Base-by-base conservation (phyloP, 2,113 vertebrate species). In the Hemicordylus capensis region DNA sequence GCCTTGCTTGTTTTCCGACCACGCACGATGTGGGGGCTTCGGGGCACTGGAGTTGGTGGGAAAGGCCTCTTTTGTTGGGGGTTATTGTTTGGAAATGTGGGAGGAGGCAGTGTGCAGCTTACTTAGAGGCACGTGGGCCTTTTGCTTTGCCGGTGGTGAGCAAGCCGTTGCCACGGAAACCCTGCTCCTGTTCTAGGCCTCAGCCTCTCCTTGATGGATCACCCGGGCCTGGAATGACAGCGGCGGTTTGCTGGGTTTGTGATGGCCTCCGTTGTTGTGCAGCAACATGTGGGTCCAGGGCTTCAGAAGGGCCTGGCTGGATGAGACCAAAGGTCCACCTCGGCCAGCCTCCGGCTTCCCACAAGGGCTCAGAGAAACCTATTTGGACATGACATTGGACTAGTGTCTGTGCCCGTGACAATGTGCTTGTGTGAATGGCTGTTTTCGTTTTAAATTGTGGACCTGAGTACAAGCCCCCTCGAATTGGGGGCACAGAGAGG, bases 151-250 rank as follows among this genome's bases (percentile, higher is more conserved):
- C 58, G n/a, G 28, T 34, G 8, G 20, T 44, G 39, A 46, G 39
- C 9, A 28, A 72, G 73, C 31, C 5, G 77, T 80, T 80, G 77
- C 77, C 77, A 48, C 31, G 77, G 77, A 34, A 80, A 80, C 77
- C 77, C 77, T 22, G 14, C 61, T 28, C 17, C 9, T 20, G 28
- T n/a, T 78, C 26, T 44, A 64, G 59, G 77, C 39, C 77, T n/a
- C 56, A 44, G 37, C 56, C 37, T 78, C 34, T 28, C 39, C 39
- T 64, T 64, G 42, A 79, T 79, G 63, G 63, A 63, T 63, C 39
- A 42, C 10, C 28, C 5, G 39, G 15, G 39, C 26, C 26, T 9
- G 10, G 22, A 19, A 10, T n/a, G 4, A 37, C 51, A 17, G n/a
- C 8, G 66, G 5, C 34, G 4, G 34, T 76, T 54, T 51, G 73